These are phyloP conservation scores for Solea senegalensis DNA, from an alignment of 2,113 vertebrate genomes.

Conservation along the genomic window DNA sequence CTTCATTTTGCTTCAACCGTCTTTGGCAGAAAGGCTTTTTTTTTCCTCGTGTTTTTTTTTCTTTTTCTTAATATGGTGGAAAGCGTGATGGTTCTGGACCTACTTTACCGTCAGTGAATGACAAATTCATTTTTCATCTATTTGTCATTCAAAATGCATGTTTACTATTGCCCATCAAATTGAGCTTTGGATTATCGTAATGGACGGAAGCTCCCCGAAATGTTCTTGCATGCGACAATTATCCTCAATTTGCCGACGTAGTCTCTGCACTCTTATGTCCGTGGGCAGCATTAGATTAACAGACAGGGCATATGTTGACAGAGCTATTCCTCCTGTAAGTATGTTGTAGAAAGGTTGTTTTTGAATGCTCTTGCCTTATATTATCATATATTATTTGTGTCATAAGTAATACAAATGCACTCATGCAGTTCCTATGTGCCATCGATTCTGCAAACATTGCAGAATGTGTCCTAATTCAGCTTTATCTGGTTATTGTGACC, in stretches of 20 bases:
- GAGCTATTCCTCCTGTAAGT: too few species aligned
- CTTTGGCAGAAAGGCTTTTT: neutral
- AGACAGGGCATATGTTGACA: neutral
- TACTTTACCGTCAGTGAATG: conserved; percentile 17
- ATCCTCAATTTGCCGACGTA: neutral
- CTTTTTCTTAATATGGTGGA: conserved; percentile 17
- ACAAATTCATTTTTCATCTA: conserved; percentile 16
- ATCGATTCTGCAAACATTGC: too few species aligned
- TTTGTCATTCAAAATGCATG: conserved; percentile 28
- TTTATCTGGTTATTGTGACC: too few species aligned
- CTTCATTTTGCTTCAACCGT: conserved; percentile 13
- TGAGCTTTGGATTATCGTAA: conserved; percentile 15
- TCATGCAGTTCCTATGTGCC: too few species aligned
- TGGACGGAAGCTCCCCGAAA: neutral
- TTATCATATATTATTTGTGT: too few species aligned
- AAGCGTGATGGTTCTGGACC: conserved; percentile 25
- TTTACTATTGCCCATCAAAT: conserved; percentile 23
- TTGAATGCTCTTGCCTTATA: too few species aligned
- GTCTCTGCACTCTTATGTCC: neutral
- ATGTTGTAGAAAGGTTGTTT: too few species aligned
- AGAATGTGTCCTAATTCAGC: too few species aligned
- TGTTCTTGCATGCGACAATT: conserved; percentile 21
- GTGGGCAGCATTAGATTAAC: conserved; percentile 7
- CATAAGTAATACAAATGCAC: too few species aligned
- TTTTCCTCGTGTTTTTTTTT: too few species aligned